These are phyloP conservation scores for Nemurella pictetii DNA, from an alignment of 2,888 invertebrate species.

Conservation along the genomic window DNA sequence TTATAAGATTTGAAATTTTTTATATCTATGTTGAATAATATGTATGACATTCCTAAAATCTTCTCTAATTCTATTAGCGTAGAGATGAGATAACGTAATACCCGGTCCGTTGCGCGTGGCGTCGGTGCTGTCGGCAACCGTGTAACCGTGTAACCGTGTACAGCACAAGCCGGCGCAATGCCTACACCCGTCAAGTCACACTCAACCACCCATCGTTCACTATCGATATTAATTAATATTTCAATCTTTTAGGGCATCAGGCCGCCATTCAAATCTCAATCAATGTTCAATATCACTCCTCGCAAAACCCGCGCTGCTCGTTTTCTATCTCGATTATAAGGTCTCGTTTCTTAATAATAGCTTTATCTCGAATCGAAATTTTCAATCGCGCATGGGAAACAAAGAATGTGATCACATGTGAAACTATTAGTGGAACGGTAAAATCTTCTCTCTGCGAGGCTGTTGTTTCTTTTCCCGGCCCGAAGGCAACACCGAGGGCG, in stretches of 20 bases:
- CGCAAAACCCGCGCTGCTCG: background rate
- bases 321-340: background rate
- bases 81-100: background rate
- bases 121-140: background rate
- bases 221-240: background rate
- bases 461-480: no score
- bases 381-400: background rate
- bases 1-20: conserved; percentile 60
- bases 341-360: background rate
- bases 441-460: no score
- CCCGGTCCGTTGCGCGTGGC: background rate
- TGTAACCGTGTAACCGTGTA: background rate
- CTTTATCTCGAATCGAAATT: background rate
- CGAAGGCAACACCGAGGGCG: no score
- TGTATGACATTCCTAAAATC: conserved; percentile 56
- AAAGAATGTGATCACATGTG: no score
- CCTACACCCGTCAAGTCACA: background rate
- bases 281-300: background rate
- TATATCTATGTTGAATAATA: conserved; percentile 58
- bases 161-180: background rate
- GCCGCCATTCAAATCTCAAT: background rate
- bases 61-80: conserved; percentile 39
- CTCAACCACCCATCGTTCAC: background rate
- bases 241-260: background rate
- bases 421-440: no score